Conservation (phyloP, 2,888 invertebrate genomes). For the Resseliella maxima region DNA sequence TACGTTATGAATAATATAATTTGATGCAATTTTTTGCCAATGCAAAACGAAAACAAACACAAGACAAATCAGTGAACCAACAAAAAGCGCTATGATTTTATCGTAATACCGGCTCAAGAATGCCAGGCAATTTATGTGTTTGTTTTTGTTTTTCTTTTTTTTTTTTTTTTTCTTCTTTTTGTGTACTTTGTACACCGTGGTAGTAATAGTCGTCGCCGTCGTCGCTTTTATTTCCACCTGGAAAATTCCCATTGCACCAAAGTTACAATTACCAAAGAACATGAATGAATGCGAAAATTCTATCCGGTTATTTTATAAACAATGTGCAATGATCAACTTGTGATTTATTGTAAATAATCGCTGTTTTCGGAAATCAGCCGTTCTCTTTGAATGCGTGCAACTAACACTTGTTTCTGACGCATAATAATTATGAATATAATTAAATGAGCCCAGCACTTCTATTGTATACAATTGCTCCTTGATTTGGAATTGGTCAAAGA, state of each 20-base stretch:
- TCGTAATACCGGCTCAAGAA: not conserved
- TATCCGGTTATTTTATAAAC: not conserved
- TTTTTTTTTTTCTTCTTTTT: not conserved
- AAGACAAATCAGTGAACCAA: not conserved
- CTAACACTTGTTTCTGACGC: not conserved
- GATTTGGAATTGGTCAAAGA: too few relatives aligned
- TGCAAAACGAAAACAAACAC: not conserved
- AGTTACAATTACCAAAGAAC: too few relatives aligned
- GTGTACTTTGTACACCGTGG: not conserved
- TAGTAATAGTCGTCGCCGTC: too few relatives aligned
- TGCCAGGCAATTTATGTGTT: too few relatives aligned
- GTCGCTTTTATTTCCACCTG: too few relatives aligned
- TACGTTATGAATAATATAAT: too few relatives aligned
- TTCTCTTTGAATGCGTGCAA: not conserved
- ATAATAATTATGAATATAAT: not conserved
- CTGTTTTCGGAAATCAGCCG: not conserved
- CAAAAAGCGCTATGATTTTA: not conserved
- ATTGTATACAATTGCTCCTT: not conserved
- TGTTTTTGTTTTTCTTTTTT: too few relatives aligned
- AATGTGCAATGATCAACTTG: conserved; percentile 5
- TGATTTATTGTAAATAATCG: conserved; percentile 19
- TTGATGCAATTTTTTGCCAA: conserved; percentile 16
- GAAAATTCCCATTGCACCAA: too few relatives aligned
- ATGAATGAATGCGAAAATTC: not conserved
- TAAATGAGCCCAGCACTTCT: not conserved